Conservation (phyloP, 2,888 invertebrate genomes). For the Lasioglossum malachurum region DNA sequence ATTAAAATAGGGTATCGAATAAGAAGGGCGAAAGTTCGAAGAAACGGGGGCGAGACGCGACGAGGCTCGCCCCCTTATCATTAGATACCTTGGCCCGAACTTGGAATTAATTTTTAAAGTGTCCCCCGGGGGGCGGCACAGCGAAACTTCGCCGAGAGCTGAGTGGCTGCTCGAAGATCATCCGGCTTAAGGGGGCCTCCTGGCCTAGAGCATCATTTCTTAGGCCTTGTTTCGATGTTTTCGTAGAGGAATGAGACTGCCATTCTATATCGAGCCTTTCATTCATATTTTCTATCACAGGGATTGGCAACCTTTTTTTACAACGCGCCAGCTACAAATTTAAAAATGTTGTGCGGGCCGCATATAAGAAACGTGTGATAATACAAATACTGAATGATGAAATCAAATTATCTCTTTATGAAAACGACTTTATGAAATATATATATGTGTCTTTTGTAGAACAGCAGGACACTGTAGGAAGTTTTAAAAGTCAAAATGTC, state of each 20-base stretch:
- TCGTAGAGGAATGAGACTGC: not conserved
- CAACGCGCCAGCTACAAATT: too few species aligned
- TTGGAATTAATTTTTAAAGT: slow-evolving; percentile 20
- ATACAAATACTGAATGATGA: too few species aligned
- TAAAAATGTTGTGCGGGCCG: too few species aligned
- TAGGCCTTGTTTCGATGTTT: not conserved
- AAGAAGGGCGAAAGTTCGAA: not conserved
- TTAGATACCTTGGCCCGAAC: slow-evolving; percentile 1
- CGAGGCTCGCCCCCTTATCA: not conserved
- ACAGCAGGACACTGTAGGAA: too few species aligned
- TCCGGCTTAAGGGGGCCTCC: not conserved
- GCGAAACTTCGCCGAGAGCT: not conserved
- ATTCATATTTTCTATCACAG: not conserved
- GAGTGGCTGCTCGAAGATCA: not conserved
- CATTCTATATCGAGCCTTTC: not conserved
- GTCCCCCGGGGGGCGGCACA: not conserved
- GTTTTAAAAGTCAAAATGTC: too few species aligned
- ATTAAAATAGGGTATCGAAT: slow-evolving; percentile 8
- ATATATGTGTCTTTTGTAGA: too few species aligned
- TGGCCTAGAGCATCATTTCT: not conserved
- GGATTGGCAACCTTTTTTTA: too few species aligned
- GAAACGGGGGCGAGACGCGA: not conserved
- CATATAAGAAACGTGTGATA: too few species aligned
- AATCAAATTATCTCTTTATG: too few species aligned
- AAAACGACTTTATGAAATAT: too few species aligned